Evolutionary conservation across 1,140 invertebrate species (phyloP).

Genomic region (Metopolophium dirhodum): DNA sequence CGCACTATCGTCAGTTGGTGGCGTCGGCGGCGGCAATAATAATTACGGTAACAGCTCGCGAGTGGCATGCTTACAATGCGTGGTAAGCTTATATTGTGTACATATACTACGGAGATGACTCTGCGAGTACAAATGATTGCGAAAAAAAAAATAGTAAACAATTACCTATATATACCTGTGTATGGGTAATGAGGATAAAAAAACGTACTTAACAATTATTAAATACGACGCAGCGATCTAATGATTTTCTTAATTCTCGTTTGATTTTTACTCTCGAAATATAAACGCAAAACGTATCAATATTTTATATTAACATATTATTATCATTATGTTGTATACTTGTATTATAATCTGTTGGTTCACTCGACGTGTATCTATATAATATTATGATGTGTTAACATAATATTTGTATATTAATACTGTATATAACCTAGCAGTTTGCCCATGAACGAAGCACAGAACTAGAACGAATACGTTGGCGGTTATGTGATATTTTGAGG

Average conservation of each 20-base stretch:
- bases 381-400: too few relatives aligned
- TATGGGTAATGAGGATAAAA: background rate
- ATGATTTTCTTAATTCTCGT: background rate
- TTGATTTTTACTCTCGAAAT: background rate
- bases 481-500: background rate
- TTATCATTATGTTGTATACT: too few relatives aligned
- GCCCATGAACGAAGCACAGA: background rate
- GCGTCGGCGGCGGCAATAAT: background rate
- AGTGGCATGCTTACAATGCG: background rate
- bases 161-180: background rate
- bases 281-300: background rate
- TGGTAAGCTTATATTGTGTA: background rate
- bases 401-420: background rate
- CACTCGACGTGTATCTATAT: too few relatives aligned
- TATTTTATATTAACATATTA: background rate
- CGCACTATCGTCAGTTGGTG: background rate
- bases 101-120: background rate
- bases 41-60: constrained; percentile 4
- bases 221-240: background rate
- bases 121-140: background rate
- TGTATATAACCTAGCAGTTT: background rate
- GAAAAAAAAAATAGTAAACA: background rate
- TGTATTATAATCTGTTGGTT: too few relatives aligned
- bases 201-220: background rate
- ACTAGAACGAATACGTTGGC: constrained; percentile 21